These are phyloP conservation scores for Paralichthys olivaceus DNA, from an alignment of 2,113 vertebrate genomes.

Conservation along the genomic window DNA sequence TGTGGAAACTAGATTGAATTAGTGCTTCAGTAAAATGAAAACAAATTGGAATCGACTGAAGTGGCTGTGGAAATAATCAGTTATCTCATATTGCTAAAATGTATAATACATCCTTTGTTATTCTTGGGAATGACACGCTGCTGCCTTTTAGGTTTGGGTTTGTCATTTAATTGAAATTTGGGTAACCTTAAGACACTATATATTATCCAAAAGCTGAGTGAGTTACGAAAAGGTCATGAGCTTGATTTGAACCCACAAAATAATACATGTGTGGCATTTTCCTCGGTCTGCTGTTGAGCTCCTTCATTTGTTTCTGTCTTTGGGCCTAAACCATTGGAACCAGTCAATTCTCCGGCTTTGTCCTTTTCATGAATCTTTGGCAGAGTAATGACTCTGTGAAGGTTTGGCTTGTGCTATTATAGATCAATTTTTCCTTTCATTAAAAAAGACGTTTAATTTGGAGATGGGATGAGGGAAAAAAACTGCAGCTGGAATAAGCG, in stretches of 20 bases:
- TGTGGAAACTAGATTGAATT: neutral
- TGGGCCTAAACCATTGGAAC: constrained; percentile 28
- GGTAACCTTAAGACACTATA: neutral
- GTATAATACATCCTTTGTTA: neutral
- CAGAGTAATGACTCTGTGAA: constrained; percentile 46
- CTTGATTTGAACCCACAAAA: constrained; percentile 8
- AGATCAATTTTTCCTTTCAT: constrained; percentile 65
- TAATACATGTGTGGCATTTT: neutral
- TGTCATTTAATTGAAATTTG: neutral
- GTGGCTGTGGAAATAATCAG: neutral
- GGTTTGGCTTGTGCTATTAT: constrained; percentile 51
- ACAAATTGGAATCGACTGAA: neutral
- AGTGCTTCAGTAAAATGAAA: neutral
- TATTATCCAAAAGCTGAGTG: neutral
- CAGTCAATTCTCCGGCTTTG: constrained; percentile 26
- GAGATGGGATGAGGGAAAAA: constrained; percentile 51
- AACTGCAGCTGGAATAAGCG: constrained; percentile 55
- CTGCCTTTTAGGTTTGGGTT: neutral
- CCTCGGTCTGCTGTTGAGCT: neutral
- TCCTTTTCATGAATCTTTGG: constrained; percentile 54
- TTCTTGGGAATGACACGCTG: neutral
- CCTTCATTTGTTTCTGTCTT: constrained; percentile 27
- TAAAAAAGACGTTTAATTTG: constrained; percentile 62
- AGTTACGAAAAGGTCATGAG: neutral
- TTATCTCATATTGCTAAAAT: neutral